Conservation (phyloP, 2,888 invertebrate genomes). For the Hypselothyrea guttata region DNA sequence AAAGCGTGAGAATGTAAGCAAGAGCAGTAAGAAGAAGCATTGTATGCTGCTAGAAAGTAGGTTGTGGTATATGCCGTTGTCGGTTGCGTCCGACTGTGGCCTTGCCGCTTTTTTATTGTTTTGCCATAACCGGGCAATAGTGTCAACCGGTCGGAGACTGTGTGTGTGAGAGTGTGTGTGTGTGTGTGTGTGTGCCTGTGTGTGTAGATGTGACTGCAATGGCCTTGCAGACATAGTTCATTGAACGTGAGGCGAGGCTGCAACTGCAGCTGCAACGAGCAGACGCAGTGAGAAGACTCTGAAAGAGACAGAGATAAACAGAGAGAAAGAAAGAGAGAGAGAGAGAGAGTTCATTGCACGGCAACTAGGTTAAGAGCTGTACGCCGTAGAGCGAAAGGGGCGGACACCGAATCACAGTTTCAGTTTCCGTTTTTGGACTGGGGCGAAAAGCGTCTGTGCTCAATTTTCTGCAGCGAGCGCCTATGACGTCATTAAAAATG, state of each 20-base stretch:
- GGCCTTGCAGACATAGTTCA: slow-evolving; percentile 72
- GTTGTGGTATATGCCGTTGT: too few relatives aligned
- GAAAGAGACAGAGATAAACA: neutral
- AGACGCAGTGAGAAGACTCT: neutral
- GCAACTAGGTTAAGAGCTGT: slow-evolving; percentile 61
- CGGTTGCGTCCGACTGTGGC: neutral
- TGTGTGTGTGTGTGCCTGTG: slow-evolving; percentile 10
- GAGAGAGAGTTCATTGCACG: slow-evolving; percentile 59
- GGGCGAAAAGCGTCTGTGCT: slow-evolving; percentile 15
- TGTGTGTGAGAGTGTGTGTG: slow-evolving; percentile 16
- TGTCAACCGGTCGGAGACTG: slow-evolving; percentile 17
- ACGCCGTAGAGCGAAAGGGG: neutral
- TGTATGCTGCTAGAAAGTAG: too few relatives aligned
- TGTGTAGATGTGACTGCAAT: slow-evolving; percentile 49
- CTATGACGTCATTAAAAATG: slow-evolving; percentile 55
- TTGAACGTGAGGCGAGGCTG: slow-evolving; percentile 44
- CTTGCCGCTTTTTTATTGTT: slow-evolving; percentile 41
- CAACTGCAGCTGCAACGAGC: slow-evolving; percentile 53
- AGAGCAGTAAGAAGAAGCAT: too few relatives aligned
- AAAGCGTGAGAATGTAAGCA: too few relatives aligned
- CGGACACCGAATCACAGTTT: slow-evolving; percentile 17
- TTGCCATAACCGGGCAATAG: slow-evolving; percentile 45
- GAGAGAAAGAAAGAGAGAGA: neutral
- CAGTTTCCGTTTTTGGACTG: slow-evolving; percentile 7
- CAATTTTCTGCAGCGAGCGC: slow-evolving; percentile 45